Evolutionary conservation across 2,797 vertebrate species (phyloP), one percentile per base, ranked within the genome.

Genomic region (Acridotheres tristis): DNA sequence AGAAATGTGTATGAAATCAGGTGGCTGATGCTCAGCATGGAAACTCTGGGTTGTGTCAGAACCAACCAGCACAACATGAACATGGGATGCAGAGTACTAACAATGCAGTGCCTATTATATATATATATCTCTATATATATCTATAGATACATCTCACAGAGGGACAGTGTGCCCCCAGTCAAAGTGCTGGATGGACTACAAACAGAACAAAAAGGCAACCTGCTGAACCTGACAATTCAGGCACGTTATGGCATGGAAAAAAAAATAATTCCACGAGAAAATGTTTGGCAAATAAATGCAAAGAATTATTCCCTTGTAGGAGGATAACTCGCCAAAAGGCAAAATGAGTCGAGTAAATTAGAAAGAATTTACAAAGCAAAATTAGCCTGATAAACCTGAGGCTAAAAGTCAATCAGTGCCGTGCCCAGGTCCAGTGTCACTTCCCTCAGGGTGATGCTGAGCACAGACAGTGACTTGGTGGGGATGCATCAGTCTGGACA

Each of bases 11-110:
- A 25, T 91, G 79, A 84, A 94, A 88, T 73, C 83, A 45, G 73
- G 89, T 68, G 85, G 76, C 67, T 69, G 54, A 81, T 83, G 66
- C 89, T 57, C 85, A 89, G 91, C 66, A 20, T 86, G 85, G 57
- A 76, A 88, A 34, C 93, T 82, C 58, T 34, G 48, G 36, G 59
- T 63, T 96, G 76, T 94, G 66, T 95, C 88, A 88, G 91, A 93
- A 47, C 57, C 57, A 88, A 84, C n/a, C 55, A 53, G 76, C 34
- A 1, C 89, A 93, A 93, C 57, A 20, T 4, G 92, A 94, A n/a
- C 53, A 5, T 15, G 74, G 58, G 66, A 81, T 93, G 43, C 27
- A 61, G 89, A 89, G 67, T 36, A 57, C 21, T 91, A 77, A 96
- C 85, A 96, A 95, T 90, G 62, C 16, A 17, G 58, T 76, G n/a